Base-by-base conservation (phyloP, 1,140 invertebrate genomes). In the Pseudomyrmex dendroicus region DNA sequence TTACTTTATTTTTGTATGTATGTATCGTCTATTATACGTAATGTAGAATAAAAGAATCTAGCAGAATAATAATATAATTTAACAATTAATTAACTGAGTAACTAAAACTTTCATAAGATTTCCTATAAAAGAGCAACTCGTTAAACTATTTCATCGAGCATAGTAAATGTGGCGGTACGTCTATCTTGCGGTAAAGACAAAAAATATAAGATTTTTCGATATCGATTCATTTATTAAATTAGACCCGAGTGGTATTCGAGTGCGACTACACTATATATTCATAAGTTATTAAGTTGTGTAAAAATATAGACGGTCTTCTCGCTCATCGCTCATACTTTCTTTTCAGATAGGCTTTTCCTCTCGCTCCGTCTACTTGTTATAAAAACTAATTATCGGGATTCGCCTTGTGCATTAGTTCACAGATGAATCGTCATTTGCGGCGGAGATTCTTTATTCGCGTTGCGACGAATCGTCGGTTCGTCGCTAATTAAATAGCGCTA, bases 401-500 rank as follows among this genome's bases (percentile, higher is more conserved):
- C 56, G 63, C 59, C 25, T 59, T 50, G 77, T 48, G 56, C 70
- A 80, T 83, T 74, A 83, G 59, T 17, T 61, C 66, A 46, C 20
- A 62, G 25, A 73, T 48, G 61, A 70, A 59, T 84, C 73, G 46
- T 22, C 64, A 54, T 8, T 46, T 22, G 63, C 13, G 35, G 7
- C 12, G 5, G 20, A 2, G 46, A 10, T 80, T 80, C 54, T 80
- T 80, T 80, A 46, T 56, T 17, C 52, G 44, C 35, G 59, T 50
- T 44, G 68, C 50, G 54, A 17, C 52, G 61, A 64, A 68, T 74
- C 17, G 50, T 68, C 72, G 57, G 20, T 72, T 66, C 17, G 56
- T 9, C 22, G 64, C 74, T 88, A 87, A 88, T 88, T 88, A 88
- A 88, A 88, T 88, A 87, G 73, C 0, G 35, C 63, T 82, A 50